Conservation (phyloP, 2,113 vertebrate species). For the Atherinomorus stipes region DNA sequence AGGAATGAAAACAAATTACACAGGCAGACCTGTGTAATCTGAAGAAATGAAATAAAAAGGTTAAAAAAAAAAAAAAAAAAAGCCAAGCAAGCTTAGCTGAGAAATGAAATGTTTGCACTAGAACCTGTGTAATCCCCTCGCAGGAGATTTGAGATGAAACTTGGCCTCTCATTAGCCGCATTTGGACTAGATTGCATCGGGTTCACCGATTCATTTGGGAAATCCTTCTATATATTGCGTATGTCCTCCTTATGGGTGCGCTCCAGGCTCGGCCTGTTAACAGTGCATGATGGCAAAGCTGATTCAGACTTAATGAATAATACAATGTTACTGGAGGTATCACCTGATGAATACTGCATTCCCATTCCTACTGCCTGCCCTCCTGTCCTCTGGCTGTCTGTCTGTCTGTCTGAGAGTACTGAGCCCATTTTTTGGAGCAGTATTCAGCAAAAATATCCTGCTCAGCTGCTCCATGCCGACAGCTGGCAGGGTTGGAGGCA, state of each 20-base stretch:
- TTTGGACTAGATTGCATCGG: constrained; percentile 60
- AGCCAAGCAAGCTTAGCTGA: constrained; percentile 18
- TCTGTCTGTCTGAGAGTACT: constrained; percentile 29
- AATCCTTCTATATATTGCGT: constrained; percentile 60
- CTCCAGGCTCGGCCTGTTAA: constrained; percentile 69
- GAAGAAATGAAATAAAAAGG: neutral
- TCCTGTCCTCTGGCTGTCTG: constrained; percentile 29
- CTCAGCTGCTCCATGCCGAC: constrained; percentile 49
- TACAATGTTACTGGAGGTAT: constrained; percentile 73
- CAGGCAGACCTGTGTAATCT: constrained; percentile 35
- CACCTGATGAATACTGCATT: constrained; percentile 77
- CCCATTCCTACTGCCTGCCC: constrained; percentile 39
- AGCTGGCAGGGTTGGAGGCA: constrained; percentile 61
- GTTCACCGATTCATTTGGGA: constrained; percentile 69
- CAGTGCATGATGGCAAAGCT: constrained; percentile 72
- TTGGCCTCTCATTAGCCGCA: constrained; percentile 66
- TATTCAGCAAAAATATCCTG: constrained; percentile 57
- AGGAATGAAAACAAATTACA: constrained; percentile 63
- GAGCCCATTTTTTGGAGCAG: constrained; percentile 5
- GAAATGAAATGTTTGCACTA: constrained; percentile 60
- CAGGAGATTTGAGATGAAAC: constrained; percentile 52
- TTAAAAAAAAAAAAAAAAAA: neutral
- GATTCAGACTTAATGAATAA: constrained; percentile 79
- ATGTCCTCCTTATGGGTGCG: constrained; percentile 56
- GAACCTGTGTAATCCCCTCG: constrained; percentile 46